Evolutionary conservation across 2,888 invertebrate species (phyloP).

Genomic region (Spatulosminthurus flaviceps): DNA sequence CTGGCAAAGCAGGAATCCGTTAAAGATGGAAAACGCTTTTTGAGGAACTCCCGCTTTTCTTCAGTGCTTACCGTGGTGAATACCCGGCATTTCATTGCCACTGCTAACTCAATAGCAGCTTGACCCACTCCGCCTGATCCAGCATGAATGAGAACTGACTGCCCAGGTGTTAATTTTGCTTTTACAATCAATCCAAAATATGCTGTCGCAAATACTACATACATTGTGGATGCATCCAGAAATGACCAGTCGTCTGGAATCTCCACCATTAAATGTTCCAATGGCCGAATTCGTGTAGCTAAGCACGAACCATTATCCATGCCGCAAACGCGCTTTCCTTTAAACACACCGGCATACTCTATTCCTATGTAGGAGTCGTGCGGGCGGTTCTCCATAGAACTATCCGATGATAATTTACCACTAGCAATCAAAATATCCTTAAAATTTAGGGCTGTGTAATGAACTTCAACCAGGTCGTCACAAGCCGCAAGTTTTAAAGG

Average conservation of each 20-base stretch:
- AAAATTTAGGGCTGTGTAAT: conserved; percentile 88
- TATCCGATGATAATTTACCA: conserved; percentile 85
- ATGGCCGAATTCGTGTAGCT: conserved; percentile 67
- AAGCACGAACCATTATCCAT: conserved; percentile 63
- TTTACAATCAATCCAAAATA: conserved; percentile 71
- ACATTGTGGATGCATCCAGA: conserved; percentile 76
- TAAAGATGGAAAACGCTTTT: conserved; percentile 80
- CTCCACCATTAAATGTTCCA: too few relatives aligned
- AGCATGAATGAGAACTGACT: conserved; percentile 70
- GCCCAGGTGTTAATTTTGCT: conserved; percentile 69
- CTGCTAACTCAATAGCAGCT: conserved; percentile 78
- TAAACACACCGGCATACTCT: conserved; percentile 70
- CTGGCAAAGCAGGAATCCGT: conserved; percentile 79
- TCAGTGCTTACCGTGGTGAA: conserved; percentile 78
- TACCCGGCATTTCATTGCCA: conserved; percentile 74
- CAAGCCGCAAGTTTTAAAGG: too few relatives aligned
- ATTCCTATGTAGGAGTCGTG: conserved; percentile 72
- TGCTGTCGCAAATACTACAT: conserved; percentile 72
- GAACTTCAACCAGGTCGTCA: conserved; percentile 66
- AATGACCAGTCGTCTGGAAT: conserved; percentile 67
- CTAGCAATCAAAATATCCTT: conserved; percentile 94
- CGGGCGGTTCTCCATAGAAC: conserved; percentile 71
- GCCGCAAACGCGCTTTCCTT: conserved; percentile 67
- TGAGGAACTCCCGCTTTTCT: conserved; percentile 87
- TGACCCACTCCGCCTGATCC: conserved; percentile 80